Evolutionary conservation across 2,113 vertebrate species (phyloP), one percentile per base, ranked within the genome.

Genomic region (Willisornis vidua): DNA sequence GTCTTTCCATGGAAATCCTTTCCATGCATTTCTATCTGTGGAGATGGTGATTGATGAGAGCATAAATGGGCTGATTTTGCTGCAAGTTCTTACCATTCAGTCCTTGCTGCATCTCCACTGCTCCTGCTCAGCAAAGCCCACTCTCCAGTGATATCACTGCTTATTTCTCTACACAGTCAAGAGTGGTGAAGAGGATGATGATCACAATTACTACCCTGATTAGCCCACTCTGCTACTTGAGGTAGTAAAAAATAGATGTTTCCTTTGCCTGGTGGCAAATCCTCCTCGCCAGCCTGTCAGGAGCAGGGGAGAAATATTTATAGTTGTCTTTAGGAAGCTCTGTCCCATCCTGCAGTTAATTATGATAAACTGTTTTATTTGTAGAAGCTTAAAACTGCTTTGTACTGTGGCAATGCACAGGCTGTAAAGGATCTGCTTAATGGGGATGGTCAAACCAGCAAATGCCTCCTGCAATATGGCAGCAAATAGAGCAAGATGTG

Each of bases 361-460:
- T 96, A 95, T 88, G 92, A 96, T 94, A 86, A 96, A 96, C 29
- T 46, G 28, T 37, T 97, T 92, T 96, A 94, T 96, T 96, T 90
- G 94, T 73, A 88, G 78, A 67, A 91, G 49, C 48, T 90, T 90
- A 72, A 84, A 92, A 70, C 81, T 41, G 43, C 49, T 94, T 83
- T 67, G 51, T 68, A 46, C 65, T 12, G 2, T 77, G 72, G 82
- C 43, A 79, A 20, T 43, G 35, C 6, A 8, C 8, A 45, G 78
- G 75, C 70, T 82, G 19, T 75, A 65, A 76, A 85, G 37, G 37
- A 85, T 24, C 31, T 84, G 37, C 48, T 67, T 94, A 85, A 89
- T 73, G 72, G 87, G 52, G 41, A 49, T 54, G 70, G 72, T 63
- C 90, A 77, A 85, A 68, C 13, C 41, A 67, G 73, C 13, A 82